Conservation (phyloP, 2,888 invertebrate genomes). For the Augochlorella aurata region DNA sequence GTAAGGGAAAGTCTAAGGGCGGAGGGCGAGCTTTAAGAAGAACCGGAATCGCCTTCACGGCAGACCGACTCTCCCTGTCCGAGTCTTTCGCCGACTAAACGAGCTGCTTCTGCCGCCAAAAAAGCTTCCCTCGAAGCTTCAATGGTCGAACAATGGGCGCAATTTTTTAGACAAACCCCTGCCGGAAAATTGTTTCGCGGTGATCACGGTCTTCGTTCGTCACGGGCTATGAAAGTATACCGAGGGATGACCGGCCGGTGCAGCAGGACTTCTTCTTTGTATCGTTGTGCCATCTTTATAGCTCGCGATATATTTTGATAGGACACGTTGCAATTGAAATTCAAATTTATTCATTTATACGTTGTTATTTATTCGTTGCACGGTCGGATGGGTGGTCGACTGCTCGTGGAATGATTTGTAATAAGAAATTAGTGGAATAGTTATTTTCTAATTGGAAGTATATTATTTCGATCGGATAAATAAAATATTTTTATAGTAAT, state of each 20-base stretch:
- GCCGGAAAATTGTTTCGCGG: neutral
- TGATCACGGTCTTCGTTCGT: neutral
- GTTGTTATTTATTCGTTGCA: no score
- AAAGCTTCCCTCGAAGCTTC: constrained; percentile 4
- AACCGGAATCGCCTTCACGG: constrained; percentile 66
- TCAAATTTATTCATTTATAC: no score
- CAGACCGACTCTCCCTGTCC: constrained; percentile 59
- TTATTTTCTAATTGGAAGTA: no score
- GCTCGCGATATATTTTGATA: neutral
- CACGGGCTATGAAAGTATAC: neutral
- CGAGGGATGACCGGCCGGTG: neutral
- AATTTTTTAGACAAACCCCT: constrained; percentile 20
- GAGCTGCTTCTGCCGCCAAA: neutral
- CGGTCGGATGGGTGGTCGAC: no score
- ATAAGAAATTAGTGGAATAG: no score
- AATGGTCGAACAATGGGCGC: constrained; percentile 36
- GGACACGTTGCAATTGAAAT: no score
- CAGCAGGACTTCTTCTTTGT: neutral
- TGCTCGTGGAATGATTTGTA: no score
- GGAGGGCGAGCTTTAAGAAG: constrained; percentile 63
- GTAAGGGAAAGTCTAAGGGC: constrained; percentile 44
- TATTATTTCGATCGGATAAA: no score
- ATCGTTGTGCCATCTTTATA: neutral
- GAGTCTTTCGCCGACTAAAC: constrained; percentile 15
- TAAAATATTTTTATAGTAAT: no score